Evolutionary conservation across 2,797 vertebrate genomes (phyloP), one percentile per base, ranked within the genome.

Genomic region (Nyctibius grandis): DNA sequence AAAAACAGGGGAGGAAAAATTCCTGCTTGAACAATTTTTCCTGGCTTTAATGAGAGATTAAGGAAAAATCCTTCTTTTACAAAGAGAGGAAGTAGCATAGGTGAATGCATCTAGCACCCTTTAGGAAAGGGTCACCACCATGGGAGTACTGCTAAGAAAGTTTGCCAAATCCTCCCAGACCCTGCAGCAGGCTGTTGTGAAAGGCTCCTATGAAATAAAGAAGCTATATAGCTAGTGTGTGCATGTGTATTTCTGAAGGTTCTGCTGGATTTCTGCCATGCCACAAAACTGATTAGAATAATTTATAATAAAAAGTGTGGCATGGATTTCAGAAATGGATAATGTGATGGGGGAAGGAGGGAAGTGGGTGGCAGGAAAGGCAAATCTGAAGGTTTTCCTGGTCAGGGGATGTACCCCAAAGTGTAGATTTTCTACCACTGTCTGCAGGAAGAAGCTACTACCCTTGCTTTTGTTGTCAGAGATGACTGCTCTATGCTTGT

Each of bases 221-320:
- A 45, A 53, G 17, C n/a, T 83, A 2, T 33, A 29, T 28, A 56
- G 50, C n/a, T 48, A 23, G 29, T 8, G 13, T 64, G 25, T 50
- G 33, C 54, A 18, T 40, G 8, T 10, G 0, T 60, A 19, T 84
- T 94, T 96, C 65, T 72, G 88, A 74, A 96, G 82, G 73, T 88
- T 92, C 42, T 59, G 47, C 61, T 96, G 94, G 76, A 92, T 96
- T 93, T 91, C 64, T 97, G 93, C 93, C 77, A 61, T 42, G 51
- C 65, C 90, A 92, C 77, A 92, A 77, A 91, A 76, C 72, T 88
- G 86, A 95, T 96, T 91, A 84, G 85, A 95, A 94, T 85, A 86
- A 81, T 74, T 93, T 85, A 28, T 96, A 88, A 87, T 92, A 57
- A 97, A 94, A 95, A 88, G 60, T 38, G 60, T 81, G 47, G 23